Evolutionary conservation across 2,888 invertebrate species (phyloP).

Genomic region (Cylloceria caligata): DNA sequence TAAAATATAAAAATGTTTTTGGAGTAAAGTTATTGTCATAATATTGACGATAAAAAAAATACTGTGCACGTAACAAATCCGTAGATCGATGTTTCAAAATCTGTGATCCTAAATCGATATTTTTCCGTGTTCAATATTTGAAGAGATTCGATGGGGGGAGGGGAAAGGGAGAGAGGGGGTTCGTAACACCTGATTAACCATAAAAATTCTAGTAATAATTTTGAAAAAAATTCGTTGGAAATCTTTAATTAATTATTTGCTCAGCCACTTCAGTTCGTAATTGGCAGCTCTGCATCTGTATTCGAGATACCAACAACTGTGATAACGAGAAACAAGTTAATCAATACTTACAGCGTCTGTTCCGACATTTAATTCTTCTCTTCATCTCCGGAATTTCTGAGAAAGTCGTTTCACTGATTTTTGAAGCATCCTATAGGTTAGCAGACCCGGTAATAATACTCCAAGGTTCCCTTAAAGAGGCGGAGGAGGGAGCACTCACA

Average conservation of each 20-base stretch:
- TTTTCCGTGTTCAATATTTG: background rate
- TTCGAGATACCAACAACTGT: background rate
- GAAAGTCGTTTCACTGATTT: constrained; percentile 9
- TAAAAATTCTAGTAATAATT: background rate
- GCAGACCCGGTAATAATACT: constrained; percentile 44
- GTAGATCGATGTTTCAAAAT: no score
- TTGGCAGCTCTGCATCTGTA: background rate
- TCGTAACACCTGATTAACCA: background rate
- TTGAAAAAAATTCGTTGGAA: background rate
- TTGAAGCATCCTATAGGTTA: constrained; percentile 15
- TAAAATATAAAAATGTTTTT: no score
- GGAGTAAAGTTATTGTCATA: no score
- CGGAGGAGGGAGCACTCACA: background rate
- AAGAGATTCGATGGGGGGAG: no score
- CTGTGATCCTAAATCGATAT: background rate
- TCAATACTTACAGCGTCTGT: constrained; percentile 42
- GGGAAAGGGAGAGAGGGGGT: no score
- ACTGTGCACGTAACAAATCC: no score
- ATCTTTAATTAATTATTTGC: no score
- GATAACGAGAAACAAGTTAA: background rate
- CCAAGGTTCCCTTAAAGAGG: constrained; percentile 22
- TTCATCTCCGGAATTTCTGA: background rate
- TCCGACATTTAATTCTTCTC: background rate
- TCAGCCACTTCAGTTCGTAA: no score
- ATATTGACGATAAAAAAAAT: no score